Evolutionary conservation across 2,888 invertebrate genomes (phyloP).

Genomic region (Thereva nobilitata): DNA sequence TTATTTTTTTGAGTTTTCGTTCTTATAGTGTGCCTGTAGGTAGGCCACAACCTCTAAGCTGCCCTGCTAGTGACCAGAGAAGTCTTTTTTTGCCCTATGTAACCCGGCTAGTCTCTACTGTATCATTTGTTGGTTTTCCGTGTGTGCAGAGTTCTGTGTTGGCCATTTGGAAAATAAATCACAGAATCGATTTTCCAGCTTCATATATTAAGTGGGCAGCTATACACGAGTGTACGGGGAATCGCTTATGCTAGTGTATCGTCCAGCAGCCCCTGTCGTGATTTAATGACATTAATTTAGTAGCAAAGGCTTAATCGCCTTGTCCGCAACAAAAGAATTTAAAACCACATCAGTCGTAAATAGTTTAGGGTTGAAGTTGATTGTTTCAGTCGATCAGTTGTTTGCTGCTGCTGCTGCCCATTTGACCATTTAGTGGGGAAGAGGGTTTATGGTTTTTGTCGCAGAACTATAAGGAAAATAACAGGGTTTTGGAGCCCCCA

Average conservation of each 20-base stretch:
- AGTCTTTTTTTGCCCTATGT: constrained; percentile 13
- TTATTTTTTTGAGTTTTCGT: not conserved
- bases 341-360: constrained; percentile 35
- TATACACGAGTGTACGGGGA: not conserved
- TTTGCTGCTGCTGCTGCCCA: constrained; percentile 1
- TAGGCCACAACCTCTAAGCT: constrained; percentile 8
- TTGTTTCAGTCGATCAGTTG: constrained; percentile 27
- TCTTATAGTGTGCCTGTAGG: constrained; percentile 8
- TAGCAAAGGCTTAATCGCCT: constrained; percentile 38
- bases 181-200: constrained; percentile 37
- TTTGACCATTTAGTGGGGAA: not conserved
- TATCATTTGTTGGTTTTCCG: constrained; percentile 21
- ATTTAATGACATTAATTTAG: constrained; percentile 41
- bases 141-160: constrained; percentile 4
- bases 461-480: too few species aligned
- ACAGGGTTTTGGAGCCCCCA: not conserved
- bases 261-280: constrained; percentile 30
- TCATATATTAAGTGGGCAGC: constrained; percentile 19
- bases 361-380: constrained; percentile 18
- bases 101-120: constrained; percentile 4
- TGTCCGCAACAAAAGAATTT: constrained; percentile 29
- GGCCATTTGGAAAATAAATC: constrained; percentile 36
- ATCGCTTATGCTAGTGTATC: not conserved
- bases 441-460: too few species aligned
- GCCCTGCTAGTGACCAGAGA: not conserved